Percentiles rank a stretch among this genome's conserved stretches.
These are phyloP conservation scores for Orthonychiurus folsomi DNA, from an alignment of 2,888 invertebrate genomes.

Conservation along the genomic window DNA sequence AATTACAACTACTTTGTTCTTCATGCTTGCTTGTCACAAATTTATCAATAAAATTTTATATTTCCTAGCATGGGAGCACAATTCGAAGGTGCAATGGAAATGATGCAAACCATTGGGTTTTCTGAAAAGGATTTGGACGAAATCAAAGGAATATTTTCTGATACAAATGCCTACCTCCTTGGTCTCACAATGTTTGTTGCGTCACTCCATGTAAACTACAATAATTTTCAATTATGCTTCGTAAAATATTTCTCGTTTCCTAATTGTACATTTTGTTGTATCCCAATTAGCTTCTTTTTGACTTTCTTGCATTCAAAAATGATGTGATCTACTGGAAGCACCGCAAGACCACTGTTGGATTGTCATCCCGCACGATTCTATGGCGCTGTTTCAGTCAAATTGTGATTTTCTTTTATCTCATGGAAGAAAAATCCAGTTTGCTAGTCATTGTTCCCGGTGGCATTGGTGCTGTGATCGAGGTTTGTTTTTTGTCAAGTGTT, in stretches of 20 bases:
- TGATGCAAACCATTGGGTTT: conserved; percentile 64
- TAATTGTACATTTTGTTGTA: neutral
- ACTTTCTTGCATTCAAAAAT: conserved; percentile 95
- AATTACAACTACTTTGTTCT: neutral
- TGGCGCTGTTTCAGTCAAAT: conserved; percentile 92
- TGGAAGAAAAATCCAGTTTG: conserved; percentile 85
- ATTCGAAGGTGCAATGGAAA: conserved; percentile 63
- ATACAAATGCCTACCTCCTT: conserved; percentile 85
- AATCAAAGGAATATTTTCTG: conserved; percentile 89
- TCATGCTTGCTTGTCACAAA: neutral
- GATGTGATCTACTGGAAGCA: conserved; percentile 91
- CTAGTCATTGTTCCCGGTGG: conserved; percentile 79
- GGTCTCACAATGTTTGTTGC: conserved; percentile 83
- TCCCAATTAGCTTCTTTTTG: conserved; percentile 75
- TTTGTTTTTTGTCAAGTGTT: conserved; percentile 44
- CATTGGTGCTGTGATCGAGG: conserved; percentile 81
- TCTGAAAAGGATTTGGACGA: conserved; percentile 91
- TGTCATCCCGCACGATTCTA: conserved; percentile 77
- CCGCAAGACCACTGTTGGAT: conserved; percentile 73
- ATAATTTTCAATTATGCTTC: conserved; percentile 4
- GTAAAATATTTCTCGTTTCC: neutral
- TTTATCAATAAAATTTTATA: conserved; percentile 7
- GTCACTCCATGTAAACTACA: conserved; percentile 79
- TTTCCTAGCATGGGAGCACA: conserved; percentile 60
- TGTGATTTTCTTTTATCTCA: conserved; percentile 80